A percentile compares a stretch with the other conserved stretches of the same genome.
These are phyloP conservation scores for Bombus pyrosoma DNA, from an alignment of 1,140 invertebrate genomes.

Conservation along the genomic window DNA sequence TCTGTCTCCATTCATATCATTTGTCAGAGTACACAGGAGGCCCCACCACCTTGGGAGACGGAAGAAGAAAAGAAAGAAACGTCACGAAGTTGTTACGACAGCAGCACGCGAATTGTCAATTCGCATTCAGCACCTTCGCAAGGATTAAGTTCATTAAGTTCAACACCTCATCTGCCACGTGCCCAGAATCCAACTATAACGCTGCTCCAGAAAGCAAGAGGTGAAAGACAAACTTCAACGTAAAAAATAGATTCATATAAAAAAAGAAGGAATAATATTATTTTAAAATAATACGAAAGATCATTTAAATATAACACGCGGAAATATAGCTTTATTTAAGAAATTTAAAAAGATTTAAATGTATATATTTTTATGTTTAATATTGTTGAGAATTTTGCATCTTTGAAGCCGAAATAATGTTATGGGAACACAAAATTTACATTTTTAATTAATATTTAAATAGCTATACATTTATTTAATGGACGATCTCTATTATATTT, in stretches of 20 bases:
- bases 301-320: background rate
- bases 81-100: conserved; percentile 74
- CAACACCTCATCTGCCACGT: conserved; percentile 85
- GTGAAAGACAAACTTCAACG: conserved; percentile 80
- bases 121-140: conserved; percentile 86
- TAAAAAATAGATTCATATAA: background rate
- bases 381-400: too few relatives aligned
- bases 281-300: background rate
- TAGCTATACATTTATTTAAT: too few relatives aligned
- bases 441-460: too few relatives aligned
- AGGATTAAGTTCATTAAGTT: conserved; percentile 84
- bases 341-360: too few relatives aligned
- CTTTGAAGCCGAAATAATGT: too few relatives aligned
- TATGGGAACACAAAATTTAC: too few relatives aligned
- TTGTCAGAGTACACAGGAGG: conserved; percentile 52
- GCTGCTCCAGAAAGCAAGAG: conserved; percentile 93
- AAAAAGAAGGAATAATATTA: background rate
- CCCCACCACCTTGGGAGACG: conserved; percentile 78
- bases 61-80: conserved; percentile 65
- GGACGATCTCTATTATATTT: too few relatives aligned
- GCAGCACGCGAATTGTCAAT: conserved; percentile 84
- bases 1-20: background rate
- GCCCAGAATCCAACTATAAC: conserved; percentile 95
- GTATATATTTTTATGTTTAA: too few relatives aligned
- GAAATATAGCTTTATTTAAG: too few relatives aligned